Conservation (phyloP, 1,140 invertebrate species). For the Temnothorax curvispinosus region DNA sequence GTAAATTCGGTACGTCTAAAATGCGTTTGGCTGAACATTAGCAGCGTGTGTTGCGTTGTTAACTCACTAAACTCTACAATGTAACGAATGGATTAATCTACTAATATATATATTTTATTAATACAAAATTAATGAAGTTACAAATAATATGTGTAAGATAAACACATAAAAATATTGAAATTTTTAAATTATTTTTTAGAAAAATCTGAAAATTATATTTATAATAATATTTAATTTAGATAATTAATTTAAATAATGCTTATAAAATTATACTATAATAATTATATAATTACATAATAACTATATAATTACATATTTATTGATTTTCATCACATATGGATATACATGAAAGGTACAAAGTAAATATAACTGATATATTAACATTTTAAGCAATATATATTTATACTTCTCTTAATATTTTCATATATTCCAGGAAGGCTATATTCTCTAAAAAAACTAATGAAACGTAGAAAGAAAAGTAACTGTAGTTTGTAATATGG, state of each 20-base stretch:
- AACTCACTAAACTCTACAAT: conserved; percentile 12
- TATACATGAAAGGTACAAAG: background rate
- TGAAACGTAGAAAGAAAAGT: background rate
- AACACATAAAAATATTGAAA: background rate
- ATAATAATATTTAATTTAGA: background rate
- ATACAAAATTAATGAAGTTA: background rate
- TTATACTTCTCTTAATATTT: background rate
- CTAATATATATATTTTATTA: background rate
- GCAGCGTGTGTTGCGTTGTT: background rate
- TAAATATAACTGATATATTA: background rate
- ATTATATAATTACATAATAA: too few species aligned
- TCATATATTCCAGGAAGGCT: background rate
- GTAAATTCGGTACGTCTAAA: conserved; percentile 30
- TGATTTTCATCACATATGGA: background rate
- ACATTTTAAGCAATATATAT: background rate
- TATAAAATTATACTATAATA: too few species aligned
- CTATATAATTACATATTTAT: too few species aligned
- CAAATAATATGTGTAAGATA: background rate
- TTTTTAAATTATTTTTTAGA: background rate
- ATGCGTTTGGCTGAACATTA: conserved; percentile 34
- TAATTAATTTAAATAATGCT: too few species aligned
- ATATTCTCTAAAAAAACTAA: background rate
- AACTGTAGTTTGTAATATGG: conserved; percentile 15
- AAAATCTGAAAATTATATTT: background rate
- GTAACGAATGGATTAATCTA: conserved; percentile 3